These are phyloP conservation scores for Hipparchia sbordonii DNA, from an alignment of 2,888 invertebrate species.

Conservation along the genomic window DNA sequence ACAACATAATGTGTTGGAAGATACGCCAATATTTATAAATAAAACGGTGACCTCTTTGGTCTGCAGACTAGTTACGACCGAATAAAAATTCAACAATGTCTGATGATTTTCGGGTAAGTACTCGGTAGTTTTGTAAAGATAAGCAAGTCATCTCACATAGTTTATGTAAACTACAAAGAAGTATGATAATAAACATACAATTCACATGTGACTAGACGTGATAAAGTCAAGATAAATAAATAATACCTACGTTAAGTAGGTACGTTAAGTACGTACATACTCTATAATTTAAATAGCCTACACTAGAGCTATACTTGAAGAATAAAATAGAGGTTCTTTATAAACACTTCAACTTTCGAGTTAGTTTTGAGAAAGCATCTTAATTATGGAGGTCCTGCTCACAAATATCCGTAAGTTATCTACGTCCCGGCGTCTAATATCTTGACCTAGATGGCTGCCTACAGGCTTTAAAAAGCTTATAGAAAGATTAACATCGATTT, in stretches of 20 bases:
- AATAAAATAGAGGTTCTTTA: too few relatives aligned
- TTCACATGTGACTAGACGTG: background rate
- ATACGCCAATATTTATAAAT: background rate
- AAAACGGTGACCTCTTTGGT: background rate
- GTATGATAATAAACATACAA: background rate
- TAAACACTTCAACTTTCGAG: too few relatives aligned
- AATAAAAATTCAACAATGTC: background rate
- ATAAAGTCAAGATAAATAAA: background rate
- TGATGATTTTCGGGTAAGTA: background rate
- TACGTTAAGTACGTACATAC: background rate
- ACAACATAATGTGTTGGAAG: background rate
- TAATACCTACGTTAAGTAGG: background rate
- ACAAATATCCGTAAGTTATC: too few relatives aligned
- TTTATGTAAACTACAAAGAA: constrained; percentile 5
- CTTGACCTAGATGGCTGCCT: too few relatives aligned
- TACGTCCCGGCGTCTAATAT: too few relatives aligned
- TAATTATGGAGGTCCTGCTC: too few relatives aligned
- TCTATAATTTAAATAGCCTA: too few relatives aligned
- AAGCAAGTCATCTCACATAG: background rate
- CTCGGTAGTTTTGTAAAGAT: background rate
- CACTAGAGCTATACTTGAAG: too few relatives aligned
- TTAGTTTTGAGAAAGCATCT: too few relatives aligned
- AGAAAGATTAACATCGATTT: too few relatives aligned
- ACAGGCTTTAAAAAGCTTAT: too few relatives aligned
- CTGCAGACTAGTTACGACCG: background rate